Base-by-base conservation (phyloP, 2,888 invertebrate genomes). In the Hypomecis punctinalis region DNA sequence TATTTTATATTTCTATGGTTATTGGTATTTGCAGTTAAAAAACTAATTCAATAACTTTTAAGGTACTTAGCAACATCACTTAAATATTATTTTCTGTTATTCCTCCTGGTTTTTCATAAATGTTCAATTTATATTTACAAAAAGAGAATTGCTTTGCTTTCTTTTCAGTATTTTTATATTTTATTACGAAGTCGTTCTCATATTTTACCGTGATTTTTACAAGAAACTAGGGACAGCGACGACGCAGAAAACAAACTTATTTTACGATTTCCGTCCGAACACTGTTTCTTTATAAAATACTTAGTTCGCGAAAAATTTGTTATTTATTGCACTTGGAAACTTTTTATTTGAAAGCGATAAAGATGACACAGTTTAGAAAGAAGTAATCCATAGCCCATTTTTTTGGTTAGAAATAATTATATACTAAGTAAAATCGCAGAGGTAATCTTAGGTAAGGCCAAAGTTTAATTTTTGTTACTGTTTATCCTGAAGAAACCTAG, bases 201-300 rank as follows among this genome's bases (percentile, higher is more conserved):
- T 23, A 23, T 23, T 23, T 23, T 23, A 23, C 23, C 23, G 23
- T 23, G 23, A 23, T 7, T 36, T 37, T n/a, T 6, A 5, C 3
- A 37, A 51, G 4, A 7, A 37, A 52, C 13, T 23, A 37, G 57
- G 72, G 76, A 73, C 79, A 83, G 82, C 84, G 86, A 72, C 81
- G 79, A 79, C 71, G 85, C 78, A 86, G 81, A 86, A 85, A 89
- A 84, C 52, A 89, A 92, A 90, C 85, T 90, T 91, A 87, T 90
- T 90, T 91, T 89, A 91, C 90, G 90, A 90, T 91, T 91, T 93
- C 92, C 92, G 84, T 84, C 70, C 69, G 76, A 78, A 80, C 81
- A 83, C 77, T 81, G 82, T 84, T 77, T 79, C 77, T 77, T 76
- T 80, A 81, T 85, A 76, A 88, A 86, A 86, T 83, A 83, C 84